Evolutionary conservation across 2,113 vertebrate species (phyloP).

Genomic region (Apodemus sylvaticus): DNA sequence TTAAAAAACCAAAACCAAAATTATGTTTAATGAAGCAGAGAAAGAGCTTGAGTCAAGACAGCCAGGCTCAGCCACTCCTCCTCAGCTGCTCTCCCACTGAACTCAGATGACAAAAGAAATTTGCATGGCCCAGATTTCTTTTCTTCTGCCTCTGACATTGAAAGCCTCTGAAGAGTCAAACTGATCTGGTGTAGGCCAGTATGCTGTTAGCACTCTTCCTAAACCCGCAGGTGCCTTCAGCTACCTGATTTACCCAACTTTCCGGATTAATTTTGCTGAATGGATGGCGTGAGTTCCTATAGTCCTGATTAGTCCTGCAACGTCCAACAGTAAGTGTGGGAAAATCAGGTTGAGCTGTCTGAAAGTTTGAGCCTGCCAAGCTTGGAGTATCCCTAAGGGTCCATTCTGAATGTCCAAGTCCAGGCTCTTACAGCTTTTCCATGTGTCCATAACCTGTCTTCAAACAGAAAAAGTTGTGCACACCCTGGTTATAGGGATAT

Average conservation of each 20-base stretch:
- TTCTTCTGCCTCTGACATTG: slow-evolving; percentile 54
- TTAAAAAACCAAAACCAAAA: background rate
- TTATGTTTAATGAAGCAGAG: background rate
- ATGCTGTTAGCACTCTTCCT: background rate
- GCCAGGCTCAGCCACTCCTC: background rate
- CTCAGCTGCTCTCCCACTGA: slow-evolving; percentile 19
- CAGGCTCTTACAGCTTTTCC: background rate
- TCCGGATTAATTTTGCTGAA: background rate
- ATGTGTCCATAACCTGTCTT: too few relatives aligned
- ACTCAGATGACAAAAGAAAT: slow-evolving; percentile 63
- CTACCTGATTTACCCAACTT: background rate
- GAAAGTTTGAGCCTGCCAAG: background rate
- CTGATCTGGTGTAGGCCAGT: background rate
- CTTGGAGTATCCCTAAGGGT: background rate
- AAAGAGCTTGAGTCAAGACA: slow-evolving; percentile 34
- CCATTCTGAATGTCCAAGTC: background rate
- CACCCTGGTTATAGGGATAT: background rate
- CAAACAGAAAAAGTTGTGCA: background rate
- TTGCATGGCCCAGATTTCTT: slow-evolving; percentile 65
- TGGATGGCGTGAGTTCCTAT: background rate
- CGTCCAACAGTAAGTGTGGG: background rate
- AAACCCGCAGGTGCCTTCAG: background rate
- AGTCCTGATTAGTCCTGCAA: slow-evolving; percentile 4
- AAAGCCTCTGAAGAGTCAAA: slow-evolving; percentile 31
- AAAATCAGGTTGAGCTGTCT: background rate